Evolutionary conservation across 2,888 invertebrate genomes (phyloP).

Genomic region (Heliconius charithonia): DNA sequence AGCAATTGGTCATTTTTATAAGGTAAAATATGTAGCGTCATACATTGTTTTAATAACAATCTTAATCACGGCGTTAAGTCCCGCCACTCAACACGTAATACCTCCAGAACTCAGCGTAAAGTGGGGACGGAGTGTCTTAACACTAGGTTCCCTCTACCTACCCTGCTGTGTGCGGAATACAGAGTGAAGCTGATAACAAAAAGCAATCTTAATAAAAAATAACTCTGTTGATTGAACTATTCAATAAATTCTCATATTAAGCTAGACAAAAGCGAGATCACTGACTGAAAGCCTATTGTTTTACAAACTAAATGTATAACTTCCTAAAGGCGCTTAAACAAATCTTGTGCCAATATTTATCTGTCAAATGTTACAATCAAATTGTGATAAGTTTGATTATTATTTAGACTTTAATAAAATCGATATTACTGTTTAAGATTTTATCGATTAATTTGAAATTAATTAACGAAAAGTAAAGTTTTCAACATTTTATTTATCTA

Average conservation of each 20-base stretch:
- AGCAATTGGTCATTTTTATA: slow-evolving; percentile 76
- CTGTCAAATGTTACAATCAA: slow-evolving; percentile 58
- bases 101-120: no score
- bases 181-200: no score
- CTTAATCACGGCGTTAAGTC: no score
- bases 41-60: no score
- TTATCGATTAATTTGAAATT: slow-evolving; percentile 3
- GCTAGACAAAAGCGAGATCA: slow-evolving; percentile 26
- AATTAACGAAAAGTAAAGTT: neutral
- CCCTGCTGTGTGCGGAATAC: no score
- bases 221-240: neutral
- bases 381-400: slow-evolving; percentile 56
- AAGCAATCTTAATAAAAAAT: neutral
- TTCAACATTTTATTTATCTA: neutral
- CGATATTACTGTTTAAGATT: slow-evolving; percentile 46
- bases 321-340: slow-evolving; percentile 58
- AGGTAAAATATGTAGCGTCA: slow-evolving; percentile 30
- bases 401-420: neutral
- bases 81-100: no score
- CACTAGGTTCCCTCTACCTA: no score
- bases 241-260: slow-evolving; percentile 27
- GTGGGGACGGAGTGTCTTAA: no score
- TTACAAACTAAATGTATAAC: slow-evolving; percentile 45
- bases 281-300: slow-evolving; percentile 16
- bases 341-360: slow-evolving; percentile 54